Evolutionary conservation across 2,113 vertebrate genomes (phyloP), one percentile per base, ranked within the genome.

Genomic region (Perognathus longimembris): DNA sequence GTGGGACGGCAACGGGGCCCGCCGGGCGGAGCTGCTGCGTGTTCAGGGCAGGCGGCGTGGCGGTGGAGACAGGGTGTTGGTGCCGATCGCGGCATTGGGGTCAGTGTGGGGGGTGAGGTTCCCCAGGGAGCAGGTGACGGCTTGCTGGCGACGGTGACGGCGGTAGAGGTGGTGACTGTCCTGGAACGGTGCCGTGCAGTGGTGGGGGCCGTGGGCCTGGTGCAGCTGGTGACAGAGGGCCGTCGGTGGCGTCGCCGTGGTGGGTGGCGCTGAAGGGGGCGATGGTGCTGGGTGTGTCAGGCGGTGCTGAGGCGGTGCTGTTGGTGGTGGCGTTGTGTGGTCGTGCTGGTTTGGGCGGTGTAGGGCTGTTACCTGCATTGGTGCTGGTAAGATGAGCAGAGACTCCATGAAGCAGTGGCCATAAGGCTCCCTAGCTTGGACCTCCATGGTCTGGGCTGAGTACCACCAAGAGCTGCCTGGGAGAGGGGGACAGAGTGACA

Each of bases 321-420:
- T 1, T 26, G 11, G 6, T 26, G 28, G 0, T 2, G 40, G 4
- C 1, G 0, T 14, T 5, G 7, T 61, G 50, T 1, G 12, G 12
- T 7, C 32, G 20, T 26, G 14, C 15, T 14, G 5, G 11, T 57
- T 40, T 14, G 9, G 9, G 21, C 0, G 0, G 7, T 5, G 9
- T n/a, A n/a, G 45, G 45, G 5, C 5, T 36, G 32, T 17, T 4
- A 4, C 34, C 69, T 17, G 18, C 7, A 3, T 26, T 40, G n/a
- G 18, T 21, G 57, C 10, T 38, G 64, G 32, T 20, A 36, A 80
- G 24, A 12, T 26, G 28, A 40, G 32, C 40, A 15, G 1, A 36
- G 77, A 45, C 12, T 7, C 14, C 40, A 17, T 12, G 34, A 73
- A 40, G 10, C n/a, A 8, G 22, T 14, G 8, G 61, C 45, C 59